These are phyloP conservation scores for Oplegnathus fasciatus DNA, from an alignment of 2,113 vertebrate species.

Conservation along the genomic window DNA sequence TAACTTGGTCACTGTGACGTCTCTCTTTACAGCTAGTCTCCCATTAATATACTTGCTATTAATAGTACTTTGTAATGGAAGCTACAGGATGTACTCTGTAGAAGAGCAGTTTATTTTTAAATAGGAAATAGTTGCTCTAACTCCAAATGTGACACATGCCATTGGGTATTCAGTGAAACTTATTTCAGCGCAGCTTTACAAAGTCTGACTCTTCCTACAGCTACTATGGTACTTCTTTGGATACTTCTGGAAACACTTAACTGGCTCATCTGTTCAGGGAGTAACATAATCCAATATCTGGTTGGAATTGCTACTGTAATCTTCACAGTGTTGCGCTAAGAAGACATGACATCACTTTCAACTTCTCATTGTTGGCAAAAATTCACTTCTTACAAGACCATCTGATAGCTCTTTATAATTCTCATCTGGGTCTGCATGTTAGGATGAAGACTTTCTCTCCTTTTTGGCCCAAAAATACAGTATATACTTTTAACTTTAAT, in stretches of 20 bases:
- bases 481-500: conserved; percentile 28
- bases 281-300: conserved; percentile 69
- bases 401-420: conserved; percentile 54
- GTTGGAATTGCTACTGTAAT: conserved; percentile 60
- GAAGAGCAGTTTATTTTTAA: conserved; percentile 28
- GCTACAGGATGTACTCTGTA: conserved; percentile 2
- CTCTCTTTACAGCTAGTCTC: conserved; percentile 69
- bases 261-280: conserved; percentile 57
- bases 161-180: conserved; percentile 30
- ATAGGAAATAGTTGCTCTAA: conserved; percentile 25
- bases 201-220: conserved; percentile 24
- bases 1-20: conserved; percentile 78
- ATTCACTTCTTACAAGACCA: conserved; percentile 43
- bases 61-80: conserved; percentile 56
- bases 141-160: conserved; percentile 50
- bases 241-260: conserved; percentile 62
- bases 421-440: conserved; percentile 30
- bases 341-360: conserved; percentile 67
- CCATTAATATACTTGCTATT: conserved; percentile 52
- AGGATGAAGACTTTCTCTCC: conserved; percentile 10
- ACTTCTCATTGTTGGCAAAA: conserved; percentile 66
- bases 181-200: conserved; percentile 21
- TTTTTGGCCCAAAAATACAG: background rate
- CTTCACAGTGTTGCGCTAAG: conserved; percentile 54
- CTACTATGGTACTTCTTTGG: background rate